These are phyloP conservation scores for Dipodomys merriami DNA, from an alignment of 2,113 vertebrate species.

Conservation along the genomic window DNA sequence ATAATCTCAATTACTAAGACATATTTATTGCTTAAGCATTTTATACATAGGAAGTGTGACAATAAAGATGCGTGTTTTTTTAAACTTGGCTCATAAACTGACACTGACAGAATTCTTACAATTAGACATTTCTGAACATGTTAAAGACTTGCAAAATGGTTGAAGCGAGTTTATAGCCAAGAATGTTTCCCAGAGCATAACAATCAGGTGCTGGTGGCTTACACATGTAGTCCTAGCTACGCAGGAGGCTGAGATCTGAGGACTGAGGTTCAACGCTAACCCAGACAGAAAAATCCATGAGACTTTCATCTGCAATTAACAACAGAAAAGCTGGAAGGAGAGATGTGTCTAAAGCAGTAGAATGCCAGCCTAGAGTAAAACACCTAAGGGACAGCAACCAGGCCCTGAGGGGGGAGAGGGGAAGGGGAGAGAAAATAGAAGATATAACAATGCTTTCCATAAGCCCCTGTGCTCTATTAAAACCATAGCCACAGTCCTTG, in stretches of 20 bases:
- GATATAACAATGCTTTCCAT: neutral
- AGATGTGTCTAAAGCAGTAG: no score
- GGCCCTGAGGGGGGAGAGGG: no score
- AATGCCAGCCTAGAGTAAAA: no score
- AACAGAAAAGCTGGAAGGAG: no score
- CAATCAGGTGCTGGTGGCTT: neutral
- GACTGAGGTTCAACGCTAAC: no score
- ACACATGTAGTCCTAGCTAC: no score
- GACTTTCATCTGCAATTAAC: no score
- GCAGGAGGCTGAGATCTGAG: no score
- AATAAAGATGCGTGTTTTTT: constrained; percentile 44
- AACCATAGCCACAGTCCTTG: neutral
- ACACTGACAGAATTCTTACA: constrained; percentile 61
- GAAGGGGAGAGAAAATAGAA: no score
- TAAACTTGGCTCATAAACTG: constrained; percentile 63
- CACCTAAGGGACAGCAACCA: no score
- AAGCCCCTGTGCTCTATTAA: neutral
- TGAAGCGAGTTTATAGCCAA: constrained; percentile 25
- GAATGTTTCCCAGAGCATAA: constrained; percentile 6
- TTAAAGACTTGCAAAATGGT: constrained; percentile 2
- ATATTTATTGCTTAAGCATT: constrained; percentile 57
- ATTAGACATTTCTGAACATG: constrained; percentile 8
- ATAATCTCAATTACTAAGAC: constrained; percentile 66
- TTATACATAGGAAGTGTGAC: constrained; percentile 55
- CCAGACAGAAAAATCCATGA: no score